Evolutionary conservation across 2,113 vertebrate species (phyloP).

Genomic region (Hippocampus mohnikei): DNA sequence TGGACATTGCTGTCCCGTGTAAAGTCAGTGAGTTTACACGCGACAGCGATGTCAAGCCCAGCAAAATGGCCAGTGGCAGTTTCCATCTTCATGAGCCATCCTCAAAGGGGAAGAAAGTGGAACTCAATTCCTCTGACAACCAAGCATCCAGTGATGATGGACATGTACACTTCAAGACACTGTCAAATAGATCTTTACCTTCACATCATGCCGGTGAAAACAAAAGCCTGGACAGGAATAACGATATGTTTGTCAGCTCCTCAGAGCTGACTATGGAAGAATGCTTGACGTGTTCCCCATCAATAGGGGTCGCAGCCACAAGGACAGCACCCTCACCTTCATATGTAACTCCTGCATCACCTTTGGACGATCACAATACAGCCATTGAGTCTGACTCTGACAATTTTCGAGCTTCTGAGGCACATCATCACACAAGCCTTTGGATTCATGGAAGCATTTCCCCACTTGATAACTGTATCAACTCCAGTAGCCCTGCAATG

Average conservation of each 20-base stretch:
- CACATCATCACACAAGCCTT: conserved; percentile 12
- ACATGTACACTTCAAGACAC: conserved; percentile 8
- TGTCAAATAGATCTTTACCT: conserved; percentile 12
- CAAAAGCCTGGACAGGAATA: conserved; percentile 18
- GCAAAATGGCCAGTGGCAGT: conserved; percentile 4
- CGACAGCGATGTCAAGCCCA: conserved; percentile 8
- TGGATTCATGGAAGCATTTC: conserved; percentile 21
- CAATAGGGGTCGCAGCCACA: conserved; percentile 2
- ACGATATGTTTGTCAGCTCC: conserved; percentile 25
- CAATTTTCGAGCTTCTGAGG: conserved; percentile 16
- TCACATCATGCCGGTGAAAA: neutral
- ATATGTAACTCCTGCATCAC: conserved; percentile 11
- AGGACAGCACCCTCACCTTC: conserved; percentile 17
- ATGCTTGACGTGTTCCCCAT: conserved; percentile 4
- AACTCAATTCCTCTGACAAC: conserved; percentile 72
- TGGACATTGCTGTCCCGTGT: no score
- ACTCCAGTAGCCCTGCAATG: conserved; percentile 25
- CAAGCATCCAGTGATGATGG: conserved; percentile 2
- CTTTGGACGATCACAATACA: conserved; percentile 9
- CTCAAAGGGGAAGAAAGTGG: conserved; percentile 83
- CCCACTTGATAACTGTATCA: conserved; percentile 14
- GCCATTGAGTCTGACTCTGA: conserved; percentile 24
- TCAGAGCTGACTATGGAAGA: conserved; percentile 36
- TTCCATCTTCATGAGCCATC: conserved; percentile 41
- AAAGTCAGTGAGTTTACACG: conserved; percentile 62